Base-by-base conservation (phyloP, 2,797 vertebrate species). In the Nannoperca australis region DNA sequence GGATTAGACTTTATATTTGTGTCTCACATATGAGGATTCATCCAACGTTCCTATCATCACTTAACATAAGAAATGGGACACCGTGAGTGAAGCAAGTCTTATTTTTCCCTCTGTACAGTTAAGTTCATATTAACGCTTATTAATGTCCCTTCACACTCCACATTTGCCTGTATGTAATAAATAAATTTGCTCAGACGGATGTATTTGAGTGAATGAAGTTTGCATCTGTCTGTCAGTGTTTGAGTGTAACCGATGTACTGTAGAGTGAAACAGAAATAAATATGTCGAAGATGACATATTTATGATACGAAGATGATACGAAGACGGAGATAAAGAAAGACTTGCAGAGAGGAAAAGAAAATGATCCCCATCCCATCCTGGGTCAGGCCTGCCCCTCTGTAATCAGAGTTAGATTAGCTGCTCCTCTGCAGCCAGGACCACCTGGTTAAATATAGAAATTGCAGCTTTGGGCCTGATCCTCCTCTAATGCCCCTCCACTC, bases 391-490 rank as follows among this genome's bases (percentile, higher is more conserved):
- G 68, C 60, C 78, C 72, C 63, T 65, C 76, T 85, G 69, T 93
- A 93, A 90, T 93, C 92, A 92, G 45, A 79, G 87, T 91, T 91
- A 93, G 93, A 93, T 94, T 94, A 94, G 89, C 86, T 93, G 91
- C 90, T 79, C 85, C 87, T 91, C 79, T 85, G 80, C 61, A 67
- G 51, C 64, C 56, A 64, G 81, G 77, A 90, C 85, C 90, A 88
- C 81, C 82, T 34, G 78, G 88, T 90, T 94, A 94, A 76, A 92
- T 92, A 86, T 93, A 93, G 93, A 90, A 87, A 78, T 59, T 38
- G 62, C 73, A 93, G 92, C 93, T 93, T 88, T 87, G 88, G 89
- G 81, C 76, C 80, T 93, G 92, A 94, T 92, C 92, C 92, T 89
- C 80, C 76, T 85, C 84, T 92, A 93, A 93, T 85, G 89, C 93